Percentiles rank a stretch among this genome's conserved stretches.
Evolutionary conservation across 2,797 vertebrate species (phyloP).

Genomic region (Chelmon rostratus): DNA sequence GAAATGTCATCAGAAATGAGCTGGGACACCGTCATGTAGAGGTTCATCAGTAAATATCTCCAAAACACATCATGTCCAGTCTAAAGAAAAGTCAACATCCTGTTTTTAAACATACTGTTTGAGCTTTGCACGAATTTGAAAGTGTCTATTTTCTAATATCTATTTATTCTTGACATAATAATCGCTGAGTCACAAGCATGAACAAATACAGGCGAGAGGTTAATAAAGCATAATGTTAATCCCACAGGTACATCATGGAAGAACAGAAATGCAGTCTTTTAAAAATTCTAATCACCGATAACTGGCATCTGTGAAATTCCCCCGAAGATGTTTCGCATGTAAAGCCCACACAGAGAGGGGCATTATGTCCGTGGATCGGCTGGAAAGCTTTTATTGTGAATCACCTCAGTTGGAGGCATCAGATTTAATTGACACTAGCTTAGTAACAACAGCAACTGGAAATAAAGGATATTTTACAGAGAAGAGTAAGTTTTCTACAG

Average conservation of each 20-base stretch:
- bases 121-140: not conserved
- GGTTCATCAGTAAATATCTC: not conserved
- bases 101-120: not conserved
- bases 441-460: not conserved
- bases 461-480: not conserved
- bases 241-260: too few species aligned
- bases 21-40: not conserved
- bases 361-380: not conserved
- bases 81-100: not conserved
- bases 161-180: too few species aligned
- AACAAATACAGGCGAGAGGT: not conserved
- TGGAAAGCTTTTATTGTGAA: not conserved
- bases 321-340: not conserved
- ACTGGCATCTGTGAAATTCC: not conserved
- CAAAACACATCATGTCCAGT: not conserved
- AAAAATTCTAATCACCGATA: not conserved
- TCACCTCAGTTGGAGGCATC: not conserved
- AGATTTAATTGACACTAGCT: not conserved
- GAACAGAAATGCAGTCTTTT: too few species aligned
- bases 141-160: too few species aligned
- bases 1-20: not conserved
- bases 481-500: not conserved
- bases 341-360: not conserved
- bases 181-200: not conserved
- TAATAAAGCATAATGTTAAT: too few species aligned